Evolutionary conservation across 1,140 invertebrate genomes (phyloP).

Genomic region (Papilio dardanus): DNA sequence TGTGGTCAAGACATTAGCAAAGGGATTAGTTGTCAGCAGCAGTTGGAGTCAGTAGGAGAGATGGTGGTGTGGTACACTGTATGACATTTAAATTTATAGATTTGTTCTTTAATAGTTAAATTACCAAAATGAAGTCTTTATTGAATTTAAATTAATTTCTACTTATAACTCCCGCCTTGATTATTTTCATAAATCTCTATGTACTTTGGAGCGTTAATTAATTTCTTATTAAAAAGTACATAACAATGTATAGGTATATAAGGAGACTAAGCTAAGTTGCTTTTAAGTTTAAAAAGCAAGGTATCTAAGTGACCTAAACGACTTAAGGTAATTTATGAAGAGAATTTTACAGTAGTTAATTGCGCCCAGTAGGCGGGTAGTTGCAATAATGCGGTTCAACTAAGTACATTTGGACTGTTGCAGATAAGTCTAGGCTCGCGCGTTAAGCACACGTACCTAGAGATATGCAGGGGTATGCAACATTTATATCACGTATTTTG

Average conservation of each 20-base stretch:
- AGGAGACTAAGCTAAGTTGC: not conserved
- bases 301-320: constrained; percentile 28
- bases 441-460: constrained; percentile 44
- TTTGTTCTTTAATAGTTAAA: too few relatives aligned
- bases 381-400: constrained; percentile 42
- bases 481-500: constrained; percentile 36
- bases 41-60: too few relatives aligned
- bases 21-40: too few relatives aligned
- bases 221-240: too few relatives aligned
- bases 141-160: too few relatives aligned
- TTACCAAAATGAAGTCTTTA: too few relatives aligned
- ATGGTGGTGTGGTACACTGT: too few relatives aligned
- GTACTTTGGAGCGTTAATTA: too few relatives aligned
- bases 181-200: too few relatives aligned
- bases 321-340: constrained; percentile 34
- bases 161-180: too few relatives aligned
- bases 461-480: constrained; percentile 41
- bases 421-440: constrained; percentile 45
- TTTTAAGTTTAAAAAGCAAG: constrained; percentile 19
- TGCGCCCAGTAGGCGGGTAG: constrained; percentile 43
- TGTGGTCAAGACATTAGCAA: too few relatives aligned
- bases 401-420: constrained; percentile 42
- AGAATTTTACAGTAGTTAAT: constrained; percentile 45
- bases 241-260: not conserved
- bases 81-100: too few relatives aligned